phyloP scores from a whole-genome alignment of 1,140 invertebrate species.

The Ostrea denselamellosa region DNA sequence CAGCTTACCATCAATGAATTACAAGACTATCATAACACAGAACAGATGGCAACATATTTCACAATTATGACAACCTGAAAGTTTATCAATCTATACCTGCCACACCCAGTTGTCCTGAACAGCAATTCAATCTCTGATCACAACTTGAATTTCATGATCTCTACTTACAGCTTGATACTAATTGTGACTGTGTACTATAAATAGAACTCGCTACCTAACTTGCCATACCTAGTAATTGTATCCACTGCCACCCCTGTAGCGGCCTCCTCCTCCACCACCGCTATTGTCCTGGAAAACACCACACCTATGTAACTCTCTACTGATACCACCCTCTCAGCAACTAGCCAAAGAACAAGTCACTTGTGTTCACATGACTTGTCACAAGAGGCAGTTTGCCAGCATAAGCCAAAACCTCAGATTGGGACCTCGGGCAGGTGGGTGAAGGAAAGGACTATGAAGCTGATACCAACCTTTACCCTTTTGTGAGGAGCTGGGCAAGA shows the following conservation, averaged over 20 bases:
- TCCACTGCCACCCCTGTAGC: conserved; percentile 9
- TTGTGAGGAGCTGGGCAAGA: background rate
- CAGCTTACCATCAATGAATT: background rate
- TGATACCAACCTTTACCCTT: too few relatives aligned
- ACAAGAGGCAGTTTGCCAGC: background rate
- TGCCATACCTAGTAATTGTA: conserved; percentile 24
- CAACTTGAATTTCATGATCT: background rate
- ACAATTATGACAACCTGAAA: too few relatives aligned
- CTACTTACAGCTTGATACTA: background rate
- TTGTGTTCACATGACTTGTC: background rate
- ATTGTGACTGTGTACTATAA: background rate
- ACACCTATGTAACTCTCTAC: background rate
- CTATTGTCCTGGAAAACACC: conserved; percentile 30
- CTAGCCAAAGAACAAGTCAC: background rate
- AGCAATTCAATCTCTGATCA: background rate
- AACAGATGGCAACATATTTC: background rate
- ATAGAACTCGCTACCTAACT: background rate
- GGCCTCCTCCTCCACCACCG: background rate
- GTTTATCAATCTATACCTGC: background rate
- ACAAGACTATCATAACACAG: too few relatives aligned
- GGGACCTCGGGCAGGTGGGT: background rate
- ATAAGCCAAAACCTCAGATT: conserved; percentile 36
- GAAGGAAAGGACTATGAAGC: background rate
- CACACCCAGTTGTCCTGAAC: background rate
- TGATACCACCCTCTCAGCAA: background rate